Conservation (phyloP, 2,888 invertebrate genomes). For the Diogma glabrata region DNA sequence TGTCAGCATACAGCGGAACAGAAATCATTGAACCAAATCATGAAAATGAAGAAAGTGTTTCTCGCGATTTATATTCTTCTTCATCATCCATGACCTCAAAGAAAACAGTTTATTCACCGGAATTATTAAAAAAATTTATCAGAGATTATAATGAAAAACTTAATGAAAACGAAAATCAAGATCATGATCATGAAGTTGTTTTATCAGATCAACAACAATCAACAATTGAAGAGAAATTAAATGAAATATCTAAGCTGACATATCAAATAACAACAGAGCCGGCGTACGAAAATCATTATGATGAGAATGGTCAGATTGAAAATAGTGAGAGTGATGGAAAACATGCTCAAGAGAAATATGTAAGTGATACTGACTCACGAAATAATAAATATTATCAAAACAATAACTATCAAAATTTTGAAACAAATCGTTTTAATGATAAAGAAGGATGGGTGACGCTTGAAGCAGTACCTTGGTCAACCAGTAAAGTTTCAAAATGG, state of each 20-base stretch:
- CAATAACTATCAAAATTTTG: conserved; percentile 29
- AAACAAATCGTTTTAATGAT: conserved; percentile 41
- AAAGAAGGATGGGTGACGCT: conserved; percentile 66
- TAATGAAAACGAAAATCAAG: conserved; percentile 23
- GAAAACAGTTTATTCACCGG: conserved; percentile 37
- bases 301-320: conserved; percentile 11
- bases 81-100: conserved; percentile 28
- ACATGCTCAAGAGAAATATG: conserved; percentile 12
- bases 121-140: conserved; percentile 48
- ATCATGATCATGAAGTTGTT: background rate
- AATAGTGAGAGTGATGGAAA: conserved; percentile 13
- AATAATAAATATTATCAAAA: conserved; percentile 32
- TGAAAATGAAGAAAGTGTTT: conserved; percentile 13
- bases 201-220: too few species aligned
- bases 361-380: conserved; percentile 23
- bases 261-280: background rate
- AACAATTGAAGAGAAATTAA: conserved; percentile 11
- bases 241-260: background rate
- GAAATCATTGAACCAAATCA: conserved; percentile 5
- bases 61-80: too few species aligned
- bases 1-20: conserved; percentile 13
- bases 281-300: background rate
- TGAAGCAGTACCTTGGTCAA: conserved; percentile 68
- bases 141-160: conserved; percentile 47
- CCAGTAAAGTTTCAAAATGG: conserved; percentile 72